Conservation (phyloP, 2,797 vertebrate genomes). For the Steatocranus sp. region DNA sequence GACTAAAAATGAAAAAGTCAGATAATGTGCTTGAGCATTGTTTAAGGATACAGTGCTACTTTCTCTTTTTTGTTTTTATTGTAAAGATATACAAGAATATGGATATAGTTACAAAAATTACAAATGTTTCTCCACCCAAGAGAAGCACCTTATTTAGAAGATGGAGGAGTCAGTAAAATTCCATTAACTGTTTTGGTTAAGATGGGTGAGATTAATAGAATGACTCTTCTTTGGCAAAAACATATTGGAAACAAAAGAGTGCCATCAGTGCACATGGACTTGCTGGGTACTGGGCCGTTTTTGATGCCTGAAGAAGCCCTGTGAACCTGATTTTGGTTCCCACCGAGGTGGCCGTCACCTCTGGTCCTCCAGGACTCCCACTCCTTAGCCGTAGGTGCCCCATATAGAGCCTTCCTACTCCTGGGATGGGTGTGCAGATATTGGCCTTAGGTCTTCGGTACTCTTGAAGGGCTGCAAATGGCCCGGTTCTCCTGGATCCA, state of each 20-base stretch:
- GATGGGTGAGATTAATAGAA: background rate
- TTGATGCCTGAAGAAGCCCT: rapidly evolving
- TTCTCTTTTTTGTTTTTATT: background rate
- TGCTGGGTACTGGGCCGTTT: rapidly evolving
- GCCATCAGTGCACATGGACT: background rate
- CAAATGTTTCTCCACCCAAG: background rate
- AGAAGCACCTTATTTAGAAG: background rate
- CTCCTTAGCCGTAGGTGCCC: background rate
- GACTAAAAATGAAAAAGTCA: background rate
- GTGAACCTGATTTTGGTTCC: background rate
- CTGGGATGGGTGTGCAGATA: background rate
- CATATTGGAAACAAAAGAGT: background rate
- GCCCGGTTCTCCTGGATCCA: rapidly evolving
- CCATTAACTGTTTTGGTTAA: background rate
- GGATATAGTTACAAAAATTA: background rate
- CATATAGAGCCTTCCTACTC: background rate
- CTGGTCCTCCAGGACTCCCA: background rate
- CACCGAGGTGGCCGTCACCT: background rate
- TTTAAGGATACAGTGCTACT: background rate
- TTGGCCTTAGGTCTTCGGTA: background rate
- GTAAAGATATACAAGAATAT: background rate
- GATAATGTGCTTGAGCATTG: background rate
- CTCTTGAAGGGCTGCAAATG: background rate
- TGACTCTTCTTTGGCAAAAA: background rate
- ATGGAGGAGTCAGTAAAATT: background rate